These are phyloP conservation scores for Oegoconia quadripuncta DNA, from an alignment of 2,888 invertebrate species.

Conservation along the genomic window DNA sequence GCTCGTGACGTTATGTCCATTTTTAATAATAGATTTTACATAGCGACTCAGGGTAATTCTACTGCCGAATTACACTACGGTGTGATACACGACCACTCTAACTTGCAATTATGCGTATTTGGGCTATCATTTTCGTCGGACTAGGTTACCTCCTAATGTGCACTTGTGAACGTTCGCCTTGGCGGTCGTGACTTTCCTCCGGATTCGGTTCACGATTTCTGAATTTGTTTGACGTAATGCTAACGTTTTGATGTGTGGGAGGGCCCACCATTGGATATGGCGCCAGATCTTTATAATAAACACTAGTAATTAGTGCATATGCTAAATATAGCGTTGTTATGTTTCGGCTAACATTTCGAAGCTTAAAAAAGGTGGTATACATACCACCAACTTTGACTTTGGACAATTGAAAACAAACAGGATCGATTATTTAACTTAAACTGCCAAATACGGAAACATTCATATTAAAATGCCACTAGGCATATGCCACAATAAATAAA, in stretches of 20 bases:
- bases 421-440: no score
- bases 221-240: conserved; percentile 39
- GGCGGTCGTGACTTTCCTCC: conserved; percentile 51
- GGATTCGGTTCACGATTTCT: conserved; percentile 43
- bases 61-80: conserved; percentile 20
- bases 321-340: not conserved
- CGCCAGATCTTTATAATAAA: conserved; percentile 7
- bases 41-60: not conserved
- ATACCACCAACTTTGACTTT: no score
- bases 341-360: no score
- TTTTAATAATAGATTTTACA: no score
- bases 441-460: no score
- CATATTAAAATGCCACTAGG: no score
- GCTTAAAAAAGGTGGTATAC: no score
- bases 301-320: not conserved
- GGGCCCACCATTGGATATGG: conserved; percentile 9
- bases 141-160: conserved; percentile 49
- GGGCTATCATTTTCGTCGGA: conserved; percentile 53
- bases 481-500: no score
- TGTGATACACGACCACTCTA: conserved; percentile 29
- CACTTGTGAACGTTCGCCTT: conserved; percentile 31
- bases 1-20: no score
- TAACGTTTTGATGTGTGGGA: conserved; percentile 13
- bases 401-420: no score
- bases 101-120: conserved; percentile 50